phyloP scores from a whole-genome alignment of 2,797 vertebrate species.

The Varecia variegata region DNA sequence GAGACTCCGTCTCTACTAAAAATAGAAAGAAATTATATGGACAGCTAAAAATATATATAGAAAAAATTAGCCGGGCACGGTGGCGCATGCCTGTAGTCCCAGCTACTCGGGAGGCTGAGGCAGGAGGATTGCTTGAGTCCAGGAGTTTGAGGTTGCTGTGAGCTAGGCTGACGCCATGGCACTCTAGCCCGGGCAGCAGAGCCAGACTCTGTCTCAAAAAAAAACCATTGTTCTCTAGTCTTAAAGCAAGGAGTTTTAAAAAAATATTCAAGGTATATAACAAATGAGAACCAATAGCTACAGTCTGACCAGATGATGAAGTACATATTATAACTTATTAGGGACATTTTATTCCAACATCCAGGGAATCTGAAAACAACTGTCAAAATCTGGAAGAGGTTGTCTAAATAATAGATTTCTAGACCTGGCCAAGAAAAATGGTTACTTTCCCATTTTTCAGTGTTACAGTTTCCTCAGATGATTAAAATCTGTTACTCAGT shows the following conservation, averaged over 20 bases:
- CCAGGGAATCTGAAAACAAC: not conserved
- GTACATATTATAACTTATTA: not conserved
- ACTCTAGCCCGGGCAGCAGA: no score
- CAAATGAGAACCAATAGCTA: not conserved
- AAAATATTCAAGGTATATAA: not conserved
- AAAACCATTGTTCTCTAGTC: not conserved
- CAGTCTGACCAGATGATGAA: not conserved
- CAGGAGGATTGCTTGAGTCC: no score
- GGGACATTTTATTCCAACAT: not conserved
- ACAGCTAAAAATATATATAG: no score
- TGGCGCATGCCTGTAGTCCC: no score
- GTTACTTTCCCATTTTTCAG: not conserved
- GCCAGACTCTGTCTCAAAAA: no score
- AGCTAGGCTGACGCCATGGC: no score
- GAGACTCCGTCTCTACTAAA: no score
- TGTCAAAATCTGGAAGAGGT: not conserved
- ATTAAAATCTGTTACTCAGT: not conserved
- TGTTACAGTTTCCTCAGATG: not conserved
- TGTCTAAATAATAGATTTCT: slow-evolving; percentile 16
- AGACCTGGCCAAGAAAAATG: not conserved
- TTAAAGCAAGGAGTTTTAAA: not conserved
- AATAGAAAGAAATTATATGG: no score
- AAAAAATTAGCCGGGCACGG: no score
- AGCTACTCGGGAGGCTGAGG: no score
- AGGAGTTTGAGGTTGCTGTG: no score